Conservation (phyloP, 1,140 invertebrate genomes). For the Metopolophium dirhodum region DNA sequence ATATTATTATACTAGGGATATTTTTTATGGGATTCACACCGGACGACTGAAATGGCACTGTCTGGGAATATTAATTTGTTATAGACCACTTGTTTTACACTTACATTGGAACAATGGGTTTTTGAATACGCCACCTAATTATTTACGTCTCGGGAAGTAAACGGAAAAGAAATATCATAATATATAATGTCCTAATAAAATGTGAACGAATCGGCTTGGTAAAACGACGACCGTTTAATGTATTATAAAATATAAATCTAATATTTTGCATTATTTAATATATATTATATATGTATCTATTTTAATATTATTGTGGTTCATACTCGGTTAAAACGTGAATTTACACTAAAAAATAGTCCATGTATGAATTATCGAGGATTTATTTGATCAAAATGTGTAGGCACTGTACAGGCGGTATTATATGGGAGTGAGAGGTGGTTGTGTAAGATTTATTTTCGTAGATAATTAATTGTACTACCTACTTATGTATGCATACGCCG, state of each 20-base stretch:
- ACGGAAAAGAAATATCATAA: not conserved
- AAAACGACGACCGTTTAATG: not conserved
- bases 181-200: not conserved
- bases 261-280: not conserved
- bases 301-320: not conserved
- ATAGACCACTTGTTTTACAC: not conserved
- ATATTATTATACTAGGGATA: not conserved
- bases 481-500: not conserved
- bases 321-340: not conserved
- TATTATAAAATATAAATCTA: not conserved
- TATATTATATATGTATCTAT: not conserved
- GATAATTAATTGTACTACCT: not conserved
- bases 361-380: not conserved
- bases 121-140: not conserved
- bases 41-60: slow-evolving; percentile 6
- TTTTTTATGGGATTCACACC: slow-evolving; percentile 22
- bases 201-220: not conserved
- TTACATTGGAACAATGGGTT: slow-evolving; percentile 8
- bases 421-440: not conserved
- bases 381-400: not conserved
- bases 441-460: not conserved
- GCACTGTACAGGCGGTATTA: not conserved
- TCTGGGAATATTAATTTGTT: slow-evolving; percentile 37
- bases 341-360: not conserved
- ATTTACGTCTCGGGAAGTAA: not conserved